Base-by-base conservation (phyloP, 2,888 invertebrate genomes). In the Arrhopalites spinosus region DNA sequence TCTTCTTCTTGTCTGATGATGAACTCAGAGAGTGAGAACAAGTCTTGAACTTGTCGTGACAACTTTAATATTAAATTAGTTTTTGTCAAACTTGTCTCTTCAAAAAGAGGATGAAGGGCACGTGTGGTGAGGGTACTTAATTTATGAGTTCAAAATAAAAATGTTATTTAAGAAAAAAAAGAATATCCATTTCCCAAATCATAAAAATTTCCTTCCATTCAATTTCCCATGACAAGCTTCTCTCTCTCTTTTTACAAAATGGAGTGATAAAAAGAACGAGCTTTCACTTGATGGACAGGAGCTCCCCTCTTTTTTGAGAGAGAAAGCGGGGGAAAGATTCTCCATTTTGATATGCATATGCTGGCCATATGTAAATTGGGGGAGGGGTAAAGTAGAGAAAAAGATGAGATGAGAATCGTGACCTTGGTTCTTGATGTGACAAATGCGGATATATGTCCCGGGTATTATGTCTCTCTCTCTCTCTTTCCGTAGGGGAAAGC, bases 311-410 rank as follows among this genome's bases (percentile, higher is more conserved):
- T n/a, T n/a, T n/a, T n/a, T 11, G 36, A 36, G 36, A 36, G 36
- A 11, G 36, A n/a, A n/a, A n/a, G n/a, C n/a, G n/a, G n/a, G n/a
- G n/a, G n/a, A n/a, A n/a, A n/a, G n/a, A n/a, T n/a, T n/a, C n/a
- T n/a, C n/a, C n/a, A n/a, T n/a, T 64, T 64, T 64, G 29, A 64
- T 13, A 36, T 64, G 27, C 59, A 64, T 36, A 27, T 64, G 29
- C n/a, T 64, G 17, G 30, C 25, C n/a, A 64, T 64, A 29, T 64
- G 36, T 64, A 36, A 36, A 36, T 36, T 27, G 17, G 64, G 1
- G 29, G 5, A 23, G 27, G 15, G 47, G 47, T 47, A 56, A n/a
- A 56, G 64, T 27, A 29, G 29, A 30, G 64, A 29, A 29, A n/a
- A n/a, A 13, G 59, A 25, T 17, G 59, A 59, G 59, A 59, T 59